A percentile compares a stretch with the other conserved stretches of the same genome.
Conservation (phyloP, 2,113 vertebrate species). For the Oryzias melastigma region DNA sequence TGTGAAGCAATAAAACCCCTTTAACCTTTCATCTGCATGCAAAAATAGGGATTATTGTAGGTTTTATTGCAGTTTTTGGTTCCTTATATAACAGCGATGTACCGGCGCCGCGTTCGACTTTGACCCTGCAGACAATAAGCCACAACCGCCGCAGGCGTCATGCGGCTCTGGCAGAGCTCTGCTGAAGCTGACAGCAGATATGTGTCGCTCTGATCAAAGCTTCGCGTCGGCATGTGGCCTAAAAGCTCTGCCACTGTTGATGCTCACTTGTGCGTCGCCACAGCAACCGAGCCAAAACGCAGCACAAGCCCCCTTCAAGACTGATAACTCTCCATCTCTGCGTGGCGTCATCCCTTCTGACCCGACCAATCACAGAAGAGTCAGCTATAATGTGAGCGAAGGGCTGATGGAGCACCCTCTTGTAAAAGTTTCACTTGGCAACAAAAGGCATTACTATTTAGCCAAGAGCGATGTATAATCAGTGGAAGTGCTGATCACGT, state of each 20-base stretch:
- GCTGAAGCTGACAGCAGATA: neutral
- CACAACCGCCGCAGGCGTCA: neutral
- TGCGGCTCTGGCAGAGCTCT: slow-evolving; percentile 6
- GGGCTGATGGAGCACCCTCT: slow-evolving; percentile 9
- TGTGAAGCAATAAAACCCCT: neutral
- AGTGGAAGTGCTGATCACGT: neutral
- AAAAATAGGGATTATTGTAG: neutral
- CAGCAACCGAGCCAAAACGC: slow-evolving; percentile 10
- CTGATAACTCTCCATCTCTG: slow-evolving; percentile 28
- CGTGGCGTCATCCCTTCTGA: slow-evolving; percentile 7
- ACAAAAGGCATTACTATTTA: slow-evolving; percentile 13
- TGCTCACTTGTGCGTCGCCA: slow-evolving; percentile 37
- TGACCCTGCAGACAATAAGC: slow-evolving; percentile 6
- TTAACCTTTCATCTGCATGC: neutral
- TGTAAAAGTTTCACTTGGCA: slow-evolving; percentile 22
- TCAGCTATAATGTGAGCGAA: neutral
- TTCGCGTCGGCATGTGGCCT: slow-evolving; percentile 13
- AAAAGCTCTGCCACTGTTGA: slow-evolving; percentile 25
- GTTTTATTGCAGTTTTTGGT: slow-evolving; percentile 9
- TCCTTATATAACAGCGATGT: neutral
- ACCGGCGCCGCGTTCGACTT: slow-evolving; percentile 16
- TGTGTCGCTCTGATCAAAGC: slow-evolving; percentile 16
- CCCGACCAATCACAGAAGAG: neutral
- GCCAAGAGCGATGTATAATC: slow-evolving; percentile 15
- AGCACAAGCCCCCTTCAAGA: slow-evolving; percentile 2